These are phyloP conservation scores for Caenorhabditis virilis DNA, from an alignment of 2,888 invertebrate genomes.

Conservation along the genomic window DNA sequence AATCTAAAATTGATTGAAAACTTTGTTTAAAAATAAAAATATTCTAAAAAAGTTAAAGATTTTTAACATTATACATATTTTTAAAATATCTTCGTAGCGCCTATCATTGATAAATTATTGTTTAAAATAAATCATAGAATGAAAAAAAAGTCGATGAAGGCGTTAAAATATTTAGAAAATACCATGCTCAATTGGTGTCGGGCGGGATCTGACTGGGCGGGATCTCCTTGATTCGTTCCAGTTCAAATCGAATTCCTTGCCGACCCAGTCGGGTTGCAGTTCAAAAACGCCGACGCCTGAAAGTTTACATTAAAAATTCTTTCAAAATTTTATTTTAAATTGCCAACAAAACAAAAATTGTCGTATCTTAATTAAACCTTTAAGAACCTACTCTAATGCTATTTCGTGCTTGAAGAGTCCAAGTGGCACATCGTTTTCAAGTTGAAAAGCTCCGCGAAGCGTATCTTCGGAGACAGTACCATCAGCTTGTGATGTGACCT, in stretches of 20 bases:
- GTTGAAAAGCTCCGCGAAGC: slow-evolving; percentile 16
- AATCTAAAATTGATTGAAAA: too few relatives aligned
- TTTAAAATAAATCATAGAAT: slow-evolving; percentile 5
- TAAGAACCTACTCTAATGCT: slow-evolving; percentile 25
- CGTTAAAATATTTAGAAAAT: slow-evolving; percentile 14
- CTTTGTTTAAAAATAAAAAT: too few relatives aligned
- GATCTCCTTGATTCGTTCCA: slow-evolving; percentile 22
- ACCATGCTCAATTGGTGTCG: slow-evolving; percentile 17
- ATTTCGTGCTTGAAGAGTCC: slow-evolving; percentile 20
- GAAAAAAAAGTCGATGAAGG: slow-evolving; percentile 6
- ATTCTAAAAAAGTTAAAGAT: too few relatives aligned
- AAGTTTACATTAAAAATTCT: slow-evolving; percentile 26
- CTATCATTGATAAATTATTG: slow-evolving; percentile 3
- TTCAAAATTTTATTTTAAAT: slow-evolving; percentile 32
- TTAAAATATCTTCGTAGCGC: too few relatives aligned
- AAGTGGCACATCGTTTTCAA: slow-evolving; percentile 25
- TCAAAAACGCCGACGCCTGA: slow-evolving; percentile 19
- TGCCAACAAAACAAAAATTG: slow-evolving; percentile 29
- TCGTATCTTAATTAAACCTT: slow-evolving; percentile 17
- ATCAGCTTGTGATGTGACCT: slow-evolving; percentile 22
- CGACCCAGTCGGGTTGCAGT: slow-evolving; percentile 19
- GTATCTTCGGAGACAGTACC: slow-evolving; percentile 16
- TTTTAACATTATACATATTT: slow-evolving; percentile 2
- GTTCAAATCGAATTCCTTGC: slow-evolving; percentile 20
- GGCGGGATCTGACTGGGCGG: slow-evolving; percentile 16